These are phyloP conservation scores for Diabrotica virgifera DNA, from an alignment of 1,140 invertebrate species.

Conservation along the genomic window DNA sequence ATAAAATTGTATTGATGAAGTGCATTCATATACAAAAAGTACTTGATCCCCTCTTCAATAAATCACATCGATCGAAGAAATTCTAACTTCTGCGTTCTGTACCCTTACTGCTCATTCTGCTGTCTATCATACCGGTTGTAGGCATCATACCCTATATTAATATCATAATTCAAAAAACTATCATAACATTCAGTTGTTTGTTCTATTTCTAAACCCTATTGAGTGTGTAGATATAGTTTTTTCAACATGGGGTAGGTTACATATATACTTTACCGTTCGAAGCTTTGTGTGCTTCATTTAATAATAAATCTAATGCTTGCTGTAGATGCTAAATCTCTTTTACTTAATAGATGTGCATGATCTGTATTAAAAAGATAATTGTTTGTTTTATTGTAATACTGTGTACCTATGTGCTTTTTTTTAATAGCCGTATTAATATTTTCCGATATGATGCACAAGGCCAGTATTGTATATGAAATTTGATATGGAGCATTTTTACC, in stretches of 20 bases:
- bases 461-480: slow-evolving; percentile 27
- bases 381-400: slow-evolving; percentile 8
- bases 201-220: slow-evolving; percentile 8
- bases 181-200: slow-evolving; percentile 1
- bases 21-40: slow-evolving; percentile 12
- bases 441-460: slow-evolving; percentile 25
- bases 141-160: slow-evolving; percentile 16
- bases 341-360: slow-evolving; percentile 8
- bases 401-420: slow-evolving; percentile 12
- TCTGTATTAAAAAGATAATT: slow-evolving; percentile 6
- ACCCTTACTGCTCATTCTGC: slow-evolving; percentile 31
- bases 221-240: slow-evolving; percentile 11
- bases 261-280: slow-evolving; percentile 20
- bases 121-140: slow-evolving; percentile 30
- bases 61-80: slow-evolving; percentile 37
- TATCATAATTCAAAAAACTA: slow-evolving; percentile 8
- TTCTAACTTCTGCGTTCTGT: slow-evolving; percentile 25
- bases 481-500: slow-evolving; percentile 34
- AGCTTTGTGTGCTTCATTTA: slow-evolving; percentile 1
- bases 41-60: slow-evolving; percentile 12
- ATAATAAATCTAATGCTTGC: neutral
- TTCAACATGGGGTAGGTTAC: slow-evolving; percentile 36
- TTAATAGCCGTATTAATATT: slow-evolving; percentile 24
- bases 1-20: neutral
- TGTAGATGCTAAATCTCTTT: neutral